Evolutionary conservation across 2,888 invertebrate species (phyloP).

Genomic region (Heliconius ismenius): DNA sequence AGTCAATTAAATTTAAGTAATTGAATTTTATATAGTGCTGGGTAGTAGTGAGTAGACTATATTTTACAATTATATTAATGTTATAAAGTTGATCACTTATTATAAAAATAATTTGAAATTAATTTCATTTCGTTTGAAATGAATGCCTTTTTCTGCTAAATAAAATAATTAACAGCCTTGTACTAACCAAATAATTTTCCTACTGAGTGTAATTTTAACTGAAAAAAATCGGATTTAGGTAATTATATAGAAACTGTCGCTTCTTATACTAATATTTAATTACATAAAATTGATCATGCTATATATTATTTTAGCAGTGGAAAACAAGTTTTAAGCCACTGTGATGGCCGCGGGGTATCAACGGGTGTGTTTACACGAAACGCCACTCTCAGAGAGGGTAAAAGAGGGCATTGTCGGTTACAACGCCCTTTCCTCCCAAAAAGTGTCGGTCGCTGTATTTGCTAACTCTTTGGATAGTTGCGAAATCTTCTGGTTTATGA

Average conservation of each 20-base stretch:
- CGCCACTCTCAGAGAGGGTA: constrained; percentile 50
- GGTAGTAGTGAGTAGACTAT: too few species aligned
- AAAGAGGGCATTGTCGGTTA: constrained; percentile 34
- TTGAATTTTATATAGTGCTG: too few species aligned
- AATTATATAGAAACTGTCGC: too few species aligned
- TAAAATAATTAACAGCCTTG: too few species aligned
- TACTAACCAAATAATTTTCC: too few species aligned
- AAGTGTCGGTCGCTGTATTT: constrained; percentile 34
- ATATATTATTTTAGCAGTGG: not conserved
- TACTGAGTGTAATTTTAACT: too few species aligned
- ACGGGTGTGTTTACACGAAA: constrained; percentile 56
- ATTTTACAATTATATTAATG: not conserved
- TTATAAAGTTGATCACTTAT: not conserved
- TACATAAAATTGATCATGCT: not conserved
- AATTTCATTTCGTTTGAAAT: too few species aligned
- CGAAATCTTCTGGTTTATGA: constrained; percentile 9
- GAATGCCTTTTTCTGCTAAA: too few species aligned
- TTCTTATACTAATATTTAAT: too few species aligned
- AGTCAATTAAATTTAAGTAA: too few species aligned
- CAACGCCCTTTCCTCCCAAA: constrained; percentile 30
- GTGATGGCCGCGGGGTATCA: constrained; percentile 50
- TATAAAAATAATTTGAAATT: too few species aligned
- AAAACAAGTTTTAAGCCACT: constrained; percentile 47
- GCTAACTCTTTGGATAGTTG: constrained; percentile 23
- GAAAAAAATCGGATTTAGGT: too few species aligned